A percentile compares a stretch with the other conserved stretches of the same genome.
Conservation (phyloP, 1,140 invertebrate genomes). For the Ostrea denselamellosa region DNA sequence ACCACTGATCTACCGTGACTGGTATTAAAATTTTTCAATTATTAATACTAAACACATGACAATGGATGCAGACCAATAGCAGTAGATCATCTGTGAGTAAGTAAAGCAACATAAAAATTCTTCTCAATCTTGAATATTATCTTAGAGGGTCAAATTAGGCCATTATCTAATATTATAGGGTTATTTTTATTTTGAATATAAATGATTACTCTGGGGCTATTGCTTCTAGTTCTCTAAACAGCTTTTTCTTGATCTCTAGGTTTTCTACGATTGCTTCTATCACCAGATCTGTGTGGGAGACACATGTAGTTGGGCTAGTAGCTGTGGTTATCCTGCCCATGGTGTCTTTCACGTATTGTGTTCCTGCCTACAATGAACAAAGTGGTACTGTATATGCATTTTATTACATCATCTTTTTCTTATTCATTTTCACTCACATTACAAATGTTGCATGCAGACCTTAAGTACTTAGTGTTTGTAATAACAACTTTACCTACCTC, state of each 20-base stretch:
- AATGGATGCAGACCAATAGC: no score
- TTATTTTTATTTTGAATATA: neutral
- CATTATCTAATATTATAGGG: no score
- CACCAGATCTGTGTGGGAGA: conserved; percentile 87
- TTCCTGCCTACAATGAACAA: conserved; percentile 75
- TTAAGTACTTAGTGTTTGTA: neutral
- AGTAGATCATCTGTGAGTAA: no score
- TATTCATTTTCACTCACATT: neutral
- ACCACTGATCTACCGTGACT: no score
- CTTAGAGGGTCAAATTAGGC: no score
- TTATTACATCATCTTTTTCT: neutral
- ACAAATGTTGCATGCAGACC: neutral
- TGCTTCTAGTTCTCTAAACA: conserved; percentile 84
- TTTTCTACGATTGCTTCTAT: conserved; percentile 94
- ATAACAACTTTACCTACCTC: conserved; percentile 65
- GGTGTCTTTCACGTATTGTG: conserved; percentile 85
- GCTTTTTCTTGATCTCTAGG: conserved; percentile 87
- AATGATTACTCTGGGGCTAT: conserved; percentile 76
- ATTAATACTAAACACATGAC: no score
- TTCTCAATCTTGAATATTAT: no score
- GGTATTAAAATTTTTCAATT: no score
- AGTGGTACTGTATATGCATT: neutral
- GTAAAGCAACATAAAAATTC: no score
- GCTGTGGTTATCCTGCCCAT: conserved; percentile 83
- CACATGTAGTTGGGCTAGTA: conserved; percentile 82